phyloP scores from a whole-genome alignment of 2,888 invertebrate genomes.

The Chaetogeoica ovagalla region DNA sequence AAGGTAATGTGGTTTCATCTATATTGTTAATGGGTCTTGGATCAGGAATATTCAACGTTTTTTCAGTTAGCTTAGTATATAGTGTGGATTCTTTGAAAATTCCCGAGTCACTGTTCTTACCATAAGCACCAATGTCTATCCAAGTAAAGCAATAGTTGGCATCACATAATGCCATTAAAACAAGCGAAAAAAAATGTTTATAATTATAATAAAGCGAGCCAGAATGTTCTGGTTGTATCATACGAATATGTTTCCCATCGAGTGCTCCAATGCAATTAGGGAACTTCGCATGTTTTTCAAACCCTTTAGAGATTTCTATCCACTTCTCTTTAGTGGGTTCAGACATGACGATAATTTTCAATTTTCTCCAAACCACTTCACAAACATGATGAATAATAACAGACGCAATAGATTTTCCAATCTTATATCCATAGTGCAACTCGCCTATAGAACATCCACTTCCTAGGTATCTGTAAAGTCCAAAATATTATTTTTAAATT shows the following conservation, averaged over 20 bases:
- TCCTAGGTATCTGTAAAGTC: conserved; percentile 23
- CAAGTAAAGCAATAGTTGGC: conserved; percentile 11
- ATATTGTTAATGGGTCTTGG: conserved; percentile 6
- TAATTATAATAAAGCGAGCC: conserved; percentile 11
- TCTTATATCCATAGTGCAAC: conserved; percentile 1
- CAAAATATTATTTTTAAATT: conserved; percentile 19
- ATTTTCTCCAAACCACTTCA: conserved; percentile 17
- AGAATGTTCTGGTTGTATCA: conserved; percentile 7
- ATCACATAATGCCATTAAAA: conserved; percentile 24
- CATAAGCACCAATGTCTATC: conserved; percentile 17
- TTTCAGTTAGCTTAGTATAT: conserved; percentile 24
- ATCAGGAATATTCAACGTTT: conserved; percentile 25
- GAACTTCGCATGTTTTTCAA: conserved; percentile 7
- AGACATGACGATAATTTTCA: conserved; percentile 7
- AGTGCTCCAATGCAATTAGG: conserved; percentile 12
- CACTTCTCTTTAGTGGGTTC: conserved; percentile 2
- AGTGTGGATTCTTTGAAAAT: conserved; percentile 17
- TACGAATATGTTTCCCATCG: conserved; percentile 15
- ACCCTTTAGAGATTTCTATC: conserved; percentile 4
- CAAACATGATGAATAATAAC: conserved; percentile 7
- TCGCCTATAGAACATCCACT: conserved; percentile 9
- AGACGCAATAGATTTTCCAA: conserved; percentile 10
- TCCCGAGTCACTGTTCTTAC: conserved; percentile 13
- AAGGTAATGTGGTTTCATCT: conserved; percentile 10
- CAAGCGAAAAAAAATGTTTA: conserved; percentile 34